phyloP scores from a whole-genome alignment of 2,888 invertebrate species.

The Diloba caeruleocephala region DNA sequence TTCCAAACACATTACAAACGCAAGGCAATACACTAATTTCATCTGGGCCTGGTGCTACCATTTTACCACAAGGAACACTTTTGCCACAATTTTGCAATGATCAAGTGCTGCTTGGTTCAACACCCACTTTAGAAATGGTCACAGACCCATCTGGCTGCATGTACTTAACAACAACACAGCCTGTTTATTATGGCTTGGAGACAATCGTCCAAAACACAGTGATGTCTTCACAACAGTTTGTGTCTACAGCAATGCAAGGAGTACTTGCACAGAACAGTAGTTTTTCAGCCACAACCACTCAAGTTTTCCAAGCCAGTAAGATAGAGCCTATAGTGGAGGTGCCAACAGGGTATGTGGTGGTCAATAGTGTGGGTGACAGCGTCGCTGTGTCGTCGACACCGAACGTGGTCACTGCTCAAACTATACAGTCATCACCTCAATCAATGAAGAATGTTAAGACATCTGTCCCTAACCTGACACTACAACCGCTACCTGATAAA shows the following conservation, averaged over 20 bases:
- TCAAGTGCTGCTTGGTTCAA: constrained; percentile 90
- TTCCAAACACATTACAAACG: constrained; percentile 84
- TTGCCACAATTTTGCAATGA: constrained; percentile 88
- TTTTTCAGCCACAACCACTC: constrained; percentile 95
- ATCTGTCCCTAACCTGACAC: constrained; percentile 80
- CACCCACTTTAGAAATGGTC: constrained; percentile 91
- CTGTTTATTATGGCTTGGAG: constrained; percentile 95
- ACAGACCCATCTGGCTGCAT: constrained; percentile 89
- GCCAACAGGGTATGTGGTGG: constrained; percentile 92
- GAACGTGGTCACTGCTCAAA: constrained; percentile 81
- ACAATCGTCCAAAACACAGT: constrained; percentile 96
- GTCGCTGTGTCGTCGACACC: constrained; percentile 80
- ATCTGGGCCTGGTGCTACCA: constrained; percentile 88
- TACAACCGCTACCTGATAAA: constrained; percentile 85
- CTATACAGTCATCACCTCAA: constrained; percentile 79
- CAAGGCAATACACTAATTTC: constrained; percentile 88
- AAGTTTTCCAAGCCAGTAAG: constrained; percentile 95
- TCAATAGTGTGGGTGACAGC: constrained; percentile 90
- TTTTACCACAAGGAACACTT: constrained; percentile 90
- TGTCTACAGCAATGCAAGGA: constrained; percentile 94
- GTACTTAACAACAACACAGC: constrained; percentile 91
- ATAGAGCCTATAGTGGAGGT: constrained; percentile 94
- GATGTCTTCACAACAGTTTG: constrained; percentile 96
- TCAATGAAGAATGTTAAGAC: constrained; percentile 80
- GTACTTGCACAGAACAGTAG: constrained; percentile 94